Base-by-base conservation (phyloP, 2,888 invertebrate genomes). In the Stegana nigrithorax region DNA sequence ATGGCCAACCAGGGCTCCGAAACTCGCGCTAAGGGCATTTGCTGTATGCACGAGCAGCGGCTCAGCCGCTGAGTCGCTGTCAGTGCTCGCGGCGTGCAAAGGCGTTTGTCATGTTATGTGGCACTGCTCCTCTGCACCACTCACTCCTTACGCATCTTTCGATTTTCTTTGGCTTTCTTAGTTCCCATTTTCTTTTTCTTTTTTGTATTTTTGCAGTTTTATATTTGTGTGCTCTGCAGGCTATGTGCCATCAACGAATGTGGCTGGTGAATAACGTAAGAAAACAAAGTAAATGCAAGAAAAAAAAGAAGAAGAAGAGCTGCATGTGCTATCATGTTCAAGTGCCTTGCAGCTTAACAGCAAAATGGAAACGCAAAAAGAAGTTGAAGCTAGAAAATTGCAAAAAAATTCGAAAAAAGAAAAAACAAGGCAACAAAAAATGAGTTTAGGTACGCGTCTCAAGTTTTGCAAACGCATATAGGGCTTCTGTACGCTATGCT, bases 321-420 rank as follows among this genome's bases (percentile, higher is more conserved):
- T n/a, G n/a, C 23, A 2, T 23, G 23, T 72, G 68, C 78, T 78
- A 78, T 78, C 78, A 78, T 75, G 78, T 76, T 78, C 78, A 78
- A 78, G 76, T 69, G 71, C 71, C 66, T 73, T 70, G 74, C 78
- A 75, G 75, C 67, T 75, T 78, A 73, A 71, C 65, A 47, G 66
- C 59, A 65, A 36, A 21, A 47, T 17, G 53, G 26, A 45, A 42
- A 42, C 55, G 36, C 61, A 27, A 62, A 42, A 57, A n/a, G n/a
- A n/a, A n/a, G n/a, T n/a, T n/a, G n/a, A 59, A 47, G 42, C 56
- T 57, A 57, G 56, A 64, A 42, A 55, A 62, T n/a, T n/a, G 42
- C 66, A 44, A 66, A 55, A 62, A 62, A 14, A 36, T 8, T 7
- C 14, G 14, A 4, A 39, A 2, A 39, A 39, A n/a, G n/a, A n/a